Percentiles rank a stretch among this genome's conserved stretches.
These are phyloP conservation scores for Trichechus manatus DNA, from an alignment of 2,113 vertebrate species.

Conservation along the genomic window DNA sequence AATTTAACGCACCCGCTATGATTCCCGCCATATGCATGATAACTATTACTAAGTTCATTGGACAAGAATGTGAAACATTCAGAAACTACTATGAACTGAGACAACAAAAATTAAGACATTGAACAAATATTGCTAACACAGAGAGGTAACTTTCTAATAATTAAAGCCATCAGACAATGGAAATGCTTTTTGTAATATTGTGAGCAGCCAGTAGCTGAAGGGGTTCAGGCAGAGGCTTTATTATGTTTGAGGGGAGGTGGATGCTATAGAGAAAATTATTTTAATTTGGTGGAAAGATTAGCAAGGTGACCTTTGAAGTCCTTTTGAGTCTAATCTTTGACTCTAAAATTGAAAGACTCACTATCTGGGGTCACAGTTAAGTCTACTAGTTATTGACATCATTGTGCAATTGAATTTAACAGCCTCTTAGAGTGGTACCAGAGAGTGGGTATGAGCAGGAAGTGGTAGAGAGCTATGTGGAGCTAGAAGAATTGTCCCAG, in stretches of 20 bases:
- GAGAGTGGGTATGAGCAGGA: neutral
- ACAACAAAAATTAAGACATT: neutral
- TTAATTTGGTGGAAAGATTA: neutral
- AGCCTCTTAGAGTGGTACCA: neutral
- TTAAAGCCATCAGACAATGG: neutral
- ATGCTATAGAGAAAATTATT: neutral
- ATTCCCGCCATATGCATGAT: neutral
- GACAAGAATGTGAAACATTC: neutral
- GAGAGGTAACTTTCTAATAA: neutral
- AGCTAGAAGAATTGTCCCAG: neutral
- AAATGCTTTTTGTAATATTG: neutral
- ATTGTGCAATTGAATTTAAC: neutral
- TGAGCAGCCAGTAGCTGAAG: neutral
- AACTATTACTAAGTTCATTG: neutral
- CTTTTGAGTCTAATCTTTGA: constrained; percentile 24
- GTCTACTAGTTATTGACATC: neutral
- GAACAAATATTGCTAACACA: neutral
- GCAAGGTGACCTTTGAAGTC: neutral
- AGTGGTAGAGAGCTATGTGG: neutral
- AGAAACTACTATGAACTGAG: neutral
- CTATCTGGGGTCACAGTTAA: neutral
- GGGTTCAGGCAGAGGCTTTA: neutral
- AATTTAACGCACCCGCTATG: neutral
- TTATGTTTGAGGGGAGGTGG: neutral
- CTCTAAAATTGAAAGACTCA: neutral